Evolutionary conservation across 2,888 invertebrate genomes (phyloP).

Genomic region (Eristalis pertinax): DNA sequence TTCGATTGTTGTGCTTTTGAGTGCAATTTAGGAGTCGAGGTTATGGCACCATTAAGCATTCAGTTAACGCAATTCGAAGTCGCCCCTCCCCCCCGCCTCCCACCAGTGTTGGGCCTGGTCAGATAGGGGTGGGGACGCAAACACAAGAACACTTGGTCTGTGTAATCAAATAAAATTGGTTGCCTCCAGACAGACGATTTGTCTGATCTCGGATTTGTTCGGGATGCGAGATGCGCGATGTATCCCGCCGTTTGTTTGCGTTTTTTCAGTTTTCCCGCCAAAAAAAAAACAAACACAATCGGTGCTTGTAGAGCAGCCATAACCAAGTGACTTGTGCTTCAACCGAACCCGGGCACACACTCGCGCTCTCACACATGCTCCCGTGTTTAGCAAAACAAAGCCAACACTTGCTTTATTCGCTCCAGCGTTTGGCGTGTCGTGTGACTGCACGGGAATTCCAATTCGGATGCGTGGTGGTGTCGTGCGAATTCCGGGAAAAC

Average conservation of each 20-base stretch:
- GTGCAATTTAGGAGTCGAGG: slow-evolving; percentile 47
- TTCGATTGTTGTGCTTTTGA: slow-evolving; percentile 49
- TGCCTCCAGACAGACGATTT: not conserved
- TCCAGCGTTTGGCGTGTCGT: not conserved
- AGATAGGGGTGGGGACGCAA: not conserved
- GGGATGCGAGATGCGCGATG: not conserved
- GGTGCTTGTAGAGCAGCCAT: too few relatives aligned
- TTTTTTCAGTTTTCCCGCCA: not conserved
- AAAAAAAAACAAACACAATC: too few relatives aligned
- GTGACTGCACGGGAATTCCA: slow-evolving; percentile 21
- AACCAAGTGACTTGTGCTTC: too few relatives aligned
- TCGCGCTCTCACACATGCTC: too few relatives aligned
- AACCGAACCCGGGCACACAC: too few relatives aligned
- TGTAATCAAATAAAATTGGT: not conserved
- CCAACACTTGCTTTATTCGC: not conserved
- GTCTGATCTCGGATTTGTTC: not conserved
- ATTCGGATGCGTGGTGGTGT: slow-evolving; percentile 13
- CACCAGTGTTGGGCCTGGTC: not conserved
- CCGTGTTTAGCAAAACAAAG: not conserved
- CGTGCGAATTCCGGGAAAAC: not conserved
- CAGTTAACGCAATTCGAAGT: slow-evolving; percentile 44
- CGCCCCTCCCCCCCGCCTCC: too few relatives aligned
- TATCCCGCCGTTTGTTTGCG: too few relatives aligned
- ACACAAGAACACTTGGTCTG: not conserved
- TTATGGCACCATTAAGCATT: slow-evolving; percentile 65